Percentiles rank a stretch among this genome's conserved stretches.
Conservation (phyloP, 2,113 vertebrate species). For the Natator depressus region DNA sequence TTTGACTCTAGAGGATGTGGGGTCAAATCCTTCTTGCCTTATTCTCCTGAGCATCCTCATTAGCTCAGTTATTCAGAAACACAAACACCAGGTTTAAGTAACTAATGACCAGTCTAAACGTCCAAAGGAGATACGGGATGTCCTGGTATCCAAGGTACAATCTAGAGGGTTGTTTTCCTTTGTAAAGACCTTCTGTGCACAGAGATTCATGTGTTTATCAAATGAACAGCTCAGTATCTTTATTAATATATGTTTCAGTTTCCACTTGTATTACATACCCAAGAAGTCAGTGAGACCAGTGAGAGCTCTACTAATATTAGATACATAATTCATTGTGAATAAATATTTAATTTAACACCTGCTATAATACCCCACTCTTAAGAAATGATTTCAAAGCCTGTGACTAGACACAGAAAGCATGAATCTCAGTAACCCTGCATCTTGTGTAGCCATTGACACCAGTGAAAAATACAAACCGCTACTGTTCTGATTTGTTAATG, state of each 20-base stretch:
- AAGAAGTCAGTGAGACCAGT: neutral
- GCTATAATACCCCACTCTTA: neutral
- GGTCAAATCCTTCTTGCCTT: neutral
- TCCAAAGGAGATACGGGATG: neutral
- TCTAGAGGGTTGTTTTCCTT: neutral
- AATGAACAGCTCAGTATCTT: neutral
- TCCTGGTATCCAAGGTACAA: neutral
- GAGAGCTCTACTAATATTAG: neutral
- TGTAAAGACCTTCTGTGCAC: neutral
- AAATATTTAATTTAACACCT: constrained; percentile 8
- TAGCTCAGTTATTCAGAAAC: neutral
- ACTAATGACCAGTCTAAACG: neutral
- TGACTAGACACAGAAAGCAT: neutral
- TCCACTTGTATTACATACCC: neutral
- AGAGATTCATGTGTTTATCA: neutral
- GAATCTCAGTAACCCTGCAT: neutral
- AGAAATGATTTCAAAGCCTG: neutral
- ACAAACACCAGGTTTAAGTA: neutral
- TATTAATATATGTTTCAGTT: neutral
- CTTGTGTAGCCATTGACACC: neutral
- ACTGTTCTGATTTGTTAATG: neutral
- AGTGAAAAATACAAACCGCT: neutral
- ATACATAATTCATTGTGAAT: neutral
- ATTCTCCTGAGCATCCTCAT: neutral
- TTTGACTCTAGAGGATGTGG: neutral